Base-by-base conservation (phyloP, 2,797 vertebrate species). In the Sparus aurata region DNA sequence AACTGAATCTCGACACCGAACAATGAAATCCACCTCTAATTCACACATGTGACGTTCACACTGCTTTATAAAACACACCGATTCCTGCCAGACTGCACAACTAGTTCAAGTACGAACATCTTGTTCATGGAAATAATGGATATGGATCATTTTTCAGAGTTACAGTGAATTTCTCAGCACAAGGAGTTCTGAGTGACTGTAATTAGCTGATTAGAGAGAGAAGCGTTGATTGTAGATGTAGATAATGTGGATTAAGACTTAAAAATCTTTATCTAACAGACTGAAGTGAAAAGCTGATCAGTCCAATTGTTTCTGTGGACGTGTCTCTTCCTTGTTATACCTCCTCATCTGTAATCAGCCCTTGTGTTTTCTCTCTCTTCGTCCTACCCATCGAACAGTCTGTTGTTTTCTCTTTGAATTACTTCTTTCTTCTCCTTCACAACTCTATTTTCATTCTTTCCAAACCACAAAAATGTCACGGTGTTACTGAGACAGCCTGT, bases 101-200 rank as follows among this genome's bases (percentile, higher is more conserved):
- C 12, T 2, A 22, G 5, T 18, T 47, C 5, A 12, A 41, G 16
- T 2, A 15, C 0, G 55, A 72, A 69, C 68, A 61, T 38, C 20
- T 12, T 49, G 62, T 75, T 22, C 75, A 77, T 3, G 43, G 15
- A 65, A 22, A 70, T 66, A 75, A 75, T 41, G 27, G 54, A 23
- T 3, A 15, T 5, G 12, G 27, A 15, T 77, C 2, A 2, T 60
- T 79, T 23, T 0, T 34, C 30, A 20, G 41, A 41, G 61, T 7
- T 16, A 13, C 43, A 9, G 12, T n/a, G 3, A 7, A n/a, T 68
- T 58, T 69, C 20, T 49, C 10, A 6, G 52, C 63, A 59, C 58
- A 3, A 18, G 13, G 41, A 50, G 63, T 50, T 58, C 9, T 22
- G 57, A 69, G 45, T 2, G 69, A 8, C 22, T 57, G 54, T 52